These are phyloP conservation scores for Ictidomys tridecemlineatus DNA, from an alignment of 2,113 vertebrate species.

Conservation along the genomic window DNA sequence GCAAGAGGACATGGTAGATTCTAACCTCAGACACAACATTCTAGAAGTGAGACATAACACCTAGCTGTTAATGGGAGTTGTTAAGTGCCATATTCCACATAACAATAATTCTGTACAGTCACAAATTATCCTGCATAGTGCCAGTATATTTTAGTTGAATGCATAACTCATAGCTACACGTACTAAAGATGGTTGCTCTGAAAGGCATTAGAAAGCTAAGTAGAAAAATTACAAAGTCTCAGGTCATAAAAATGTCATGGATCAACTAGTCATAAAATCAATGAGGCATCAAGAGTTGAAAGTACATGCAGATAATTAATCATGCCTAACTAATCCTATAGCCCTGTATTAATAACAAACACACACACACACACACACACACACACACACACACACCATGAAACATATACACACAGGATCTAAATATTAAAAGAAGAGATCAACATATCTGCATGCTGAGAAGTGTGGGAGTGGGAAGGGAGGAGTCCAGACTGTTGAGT, in stretches of 20 bases:
- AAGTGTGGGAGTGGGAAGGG: background rate
- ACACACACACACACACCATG: background rate
- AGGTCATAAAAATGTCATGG: background rate
- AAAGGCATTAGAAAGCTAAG: slow-evolving; percentile 2
- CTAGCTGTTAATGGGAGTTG: background rate
- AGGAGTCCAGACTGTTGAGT: background rate
- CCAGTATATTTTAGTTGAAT: background rate
- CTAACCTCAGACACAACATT: background rate
- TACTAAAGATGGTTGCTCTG: background rate
- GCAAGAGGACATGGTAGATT: background rate
- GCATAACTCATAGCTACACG: background rate
- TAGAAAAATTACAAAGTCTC: slow-evolving; percentile 30
- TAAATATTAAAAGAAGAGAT: background rate
- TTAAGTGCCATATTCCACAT: background rate
- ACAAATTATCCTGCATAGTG: background rate
- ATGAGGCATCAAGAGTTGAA: slow-evolving; percentile 18
- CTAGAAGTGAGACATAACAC: background rate
- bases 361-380: background rate
- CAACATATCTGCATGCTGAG: fast-evolving
- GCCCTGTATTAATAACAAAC: background rate
- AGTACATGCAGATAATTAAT: background rate
- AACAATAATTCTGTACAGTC: background rate
- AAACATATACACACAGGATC: background rate
- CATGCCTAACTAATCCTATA: background rate
- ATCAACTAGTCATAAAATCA: background rate